phyloP scores from a whole-genome alignment of 2,797 vertebrate species.

The Tokudaia muenninki region DNA sequence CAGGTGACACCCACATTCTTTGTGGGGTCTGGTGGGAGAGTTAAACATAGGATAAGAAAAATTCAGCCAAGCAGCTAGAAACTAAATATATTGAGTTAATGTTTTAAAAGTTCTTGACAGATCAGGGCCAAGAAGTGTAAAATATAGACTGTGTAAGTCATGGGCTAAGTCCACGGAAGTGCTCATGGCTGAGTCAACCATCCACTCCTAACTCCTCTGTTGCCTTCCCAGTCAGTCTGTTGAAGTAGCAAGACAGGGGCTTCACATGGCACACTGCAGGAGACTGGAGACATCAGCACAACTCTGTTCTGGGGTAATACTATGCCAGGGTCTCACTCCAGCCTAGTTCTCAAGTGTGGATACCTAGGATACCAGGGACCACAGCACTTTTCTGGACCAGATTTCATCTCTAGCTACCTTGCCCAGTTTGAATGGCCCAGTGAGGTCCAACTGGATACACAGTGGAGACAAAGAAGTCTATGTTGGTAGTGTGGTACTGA shows the following conservation, averaged over 20 bases:
- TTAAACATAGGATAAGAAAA: not conserved
- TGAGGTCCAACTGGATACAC: not conserved
- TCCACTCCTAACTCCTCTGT: not conserved
- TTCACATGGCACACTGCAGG: not conserved
- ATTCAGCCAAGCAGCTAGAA: constrained; percentile 5
- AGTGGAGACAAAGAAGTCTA: not conserved
- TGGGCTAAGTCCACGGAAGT: not conserved
- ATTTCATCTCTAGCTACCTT: not conserved
- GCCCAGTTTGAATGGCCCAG: not conserved
- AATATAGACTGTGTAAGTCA: not conserved
- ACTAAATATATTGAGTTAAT: not conserved
- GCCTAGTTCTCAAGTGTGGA: not conserved
- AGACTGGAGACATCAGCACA: not conserved
- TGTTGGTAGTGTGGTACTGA: not conserved
- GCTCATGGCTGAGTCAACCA: accelerated
- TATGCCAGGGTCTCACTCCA: not conserved
- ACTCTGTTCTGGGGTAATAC: accelerated
- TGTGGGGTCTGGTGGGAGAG: not conserved
- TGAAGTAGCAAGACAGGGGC: not conserved
- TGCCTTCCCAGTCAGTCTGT: not conserved
- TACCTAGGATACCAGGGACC: accelerated
- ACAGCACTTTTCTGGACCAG: not conserved
- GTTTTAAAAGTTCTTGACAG: not conserved
- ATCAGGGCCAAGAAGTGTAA: not conserved
- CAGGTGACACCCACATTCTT: not conserved